Evolutionary conservation across 2,888 invertebrate genomes (phyloP).

Genomic region (Drosophila tanythrix): DNA sequence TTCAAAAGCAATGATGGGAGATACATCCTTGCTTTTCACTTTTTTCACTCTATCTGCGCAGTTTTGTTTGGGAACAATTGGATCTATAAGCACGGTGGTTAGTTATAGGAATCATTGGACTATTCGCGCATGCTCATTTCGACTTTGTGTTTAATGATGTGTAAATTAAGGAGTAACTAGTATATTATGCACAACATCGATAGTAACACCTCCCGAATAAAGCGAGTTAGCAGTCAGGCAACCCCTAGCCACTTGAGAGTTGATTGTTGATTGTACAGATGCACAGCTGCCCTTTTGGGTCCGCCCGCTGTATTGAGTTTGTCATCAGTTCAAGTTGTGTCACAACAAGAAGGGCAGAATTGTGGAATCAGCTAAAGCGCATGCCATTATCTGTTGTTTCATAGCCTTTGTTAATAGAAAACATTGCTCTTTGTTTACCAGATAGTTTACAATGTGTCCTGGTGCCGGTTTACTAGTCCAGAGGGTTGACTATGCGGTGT

Average conservation of each 20-base stretch:
- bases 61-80: constrained; percentile 23
- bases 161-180: constrained; percentile 65
- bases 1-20: background rate
- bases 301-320: constrained; percentile 65
- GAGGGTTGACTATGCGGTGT: constrained; percentile 63
- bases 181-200: constrained; percentile 1
- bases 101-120: constrained; percentile 36
- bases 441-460: constrained; percentile 56
- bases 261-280: background rate
- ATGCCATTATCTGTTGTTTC: constrained; percentile 52
- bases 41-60: background rate
- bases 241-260: constrained; percentile 50
- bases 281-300: constrained; percentile 57
- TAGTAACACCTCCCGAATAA: constrained; percentile 50
- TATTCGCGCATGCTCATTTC: constrained; percentile 30
- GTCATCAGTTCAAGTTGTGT: constrained; percentile 58
- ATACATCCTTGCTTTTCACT: background rate
- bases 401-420: constrained; percentile 39
- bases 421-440: constrained; percentile 64
- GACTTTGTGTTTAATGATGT: constrained; percentile 53
- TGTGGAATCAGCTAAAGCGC: constrained; percentile 44
- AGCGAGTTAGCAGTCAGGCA: constrained; percentile 1
- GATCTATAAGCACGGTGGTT: constrained; percentile 58
- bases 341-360: constrained; percentile 71
- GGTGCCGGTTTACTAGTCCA: constrained; percentile 8